phyloP scores from a whole-genome alignment of 2,113 vertebrate species.

The Neopipo cinnamomea region DNA sequence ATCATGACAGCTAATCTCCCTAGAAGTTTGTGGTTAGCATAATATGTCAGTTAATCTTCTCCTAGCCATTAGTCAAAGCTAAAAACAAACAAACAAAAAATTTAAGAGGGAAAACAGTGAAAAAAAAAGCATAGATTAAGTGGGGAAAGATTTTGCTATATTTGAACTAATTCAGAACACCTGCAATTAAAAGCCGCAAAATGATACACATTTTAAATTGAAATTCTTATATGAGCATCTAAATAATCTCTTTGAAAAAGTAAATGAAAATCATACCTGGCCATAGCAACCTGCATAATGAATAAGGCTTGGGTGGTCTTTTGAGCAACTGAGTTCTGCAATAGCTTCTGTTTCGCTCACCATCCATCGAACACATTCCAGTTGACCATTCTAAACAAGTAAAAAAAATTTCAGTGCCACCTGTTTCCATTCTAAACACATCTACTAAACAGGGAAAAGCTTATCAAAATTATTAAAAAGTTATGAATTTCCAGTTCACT shows the following conservation, averaged over 20 bases:
- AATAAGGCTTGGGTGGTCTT: slow-evolving; percentile 94
- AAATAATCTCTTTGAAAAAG: background rate
- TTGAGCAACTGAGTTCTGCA: slow-evolving; percentile 92
- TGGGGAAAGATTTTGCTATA: background rate
- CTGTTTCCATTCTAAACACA: background rate
- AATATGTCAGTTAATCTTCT: background rate
- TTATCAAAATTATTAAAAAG: background rate
- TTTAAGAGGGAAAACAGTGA: background rate
- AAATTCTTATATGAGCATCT: background rate
- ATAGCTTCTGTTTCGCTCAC: slow-evolving; percentile 98
- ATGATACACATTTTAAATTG: background rate
- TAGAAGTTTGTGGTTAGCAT: background rate
- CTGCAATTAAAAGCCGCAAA: background rate
- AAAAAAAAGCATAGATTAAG: background rate
- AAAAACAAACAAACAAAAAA: background rate
- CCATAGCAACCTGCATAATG: slow-evolving; percentile 94
- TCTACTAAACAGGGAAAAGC: background rate
- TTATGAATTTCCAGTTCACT: background rate
- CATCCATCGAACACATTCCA: slow-evolving; percentile 98
- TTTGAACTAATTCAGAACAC: background rate
- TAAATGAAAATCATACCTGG: slow-evolving; percentile 80
- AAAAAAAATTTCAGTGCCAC: background rate
- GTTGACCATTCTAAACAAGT: slow-evolving; percentile 86
- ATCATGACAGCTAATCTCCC: background rate
- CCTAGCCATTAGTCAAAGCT: background rate